Base-by-base conservation (phyloP, 2,797 vertebrate species). In the Eurystomus glaucurus region DNA sequence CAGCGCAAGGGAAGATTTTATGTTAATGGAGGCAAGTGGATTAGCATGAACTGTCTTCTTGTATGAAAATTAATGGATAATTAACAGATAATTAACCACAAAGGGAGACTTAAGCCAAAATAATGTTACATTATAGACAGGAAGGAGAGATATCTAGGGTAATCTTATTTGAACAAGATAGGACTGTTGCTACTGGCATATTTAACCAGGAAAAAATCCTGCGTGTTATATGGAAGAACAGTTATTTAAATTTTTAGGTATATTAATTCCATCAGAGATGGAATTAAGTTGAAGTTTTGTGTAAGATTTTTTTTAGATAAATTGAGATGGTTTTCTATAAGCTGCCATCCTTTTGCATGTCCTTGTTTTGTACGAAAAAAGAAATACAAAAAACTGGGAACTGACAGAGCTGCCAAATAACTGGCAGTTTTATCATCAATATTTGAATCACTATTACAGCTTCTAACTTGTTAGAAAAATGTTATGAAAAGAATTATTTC, bases 31-130 rank as follows among this genome's bases (percentile, higher is more conserved):
- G 31, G 29, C 41, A 90, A 64, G 37, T 33, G 54, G 65, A 71
- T 94, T 94, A 89, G 41, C 87, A 93, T 88, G 54, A 94, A 74
- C 33, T 68, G 28, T 74, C 75, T 62, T 89, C 6, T 91, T 91
- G 48, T 61, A 62, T 70, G 82, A 85, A 95, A 88, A 85, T 54
- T 79, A 96, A 65, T 61, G 74, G 45, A 82, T 82, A 85, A 78
- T 64, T 91, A 69, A 81, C 74, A 85, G 77, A 68, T 88, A 97
- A 96, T 95, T 84, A 94, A 78, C 37, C 79, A 94, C 90, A 90
- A 85, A 82, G 85, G 91, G 81, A 92, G 80, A 84, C 28, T 58
- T 51, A 81, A 76, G 22, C 22, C 66, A 89, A 88, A 93, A 92
- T 76, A 66, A 80, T 60, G 5, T 35, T 66, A 19, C 18, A 58